Evolutionary conservation across 2,113 vertebrate species (phyloP).

Genomic region (Neogobius melanostomus): DNA sequence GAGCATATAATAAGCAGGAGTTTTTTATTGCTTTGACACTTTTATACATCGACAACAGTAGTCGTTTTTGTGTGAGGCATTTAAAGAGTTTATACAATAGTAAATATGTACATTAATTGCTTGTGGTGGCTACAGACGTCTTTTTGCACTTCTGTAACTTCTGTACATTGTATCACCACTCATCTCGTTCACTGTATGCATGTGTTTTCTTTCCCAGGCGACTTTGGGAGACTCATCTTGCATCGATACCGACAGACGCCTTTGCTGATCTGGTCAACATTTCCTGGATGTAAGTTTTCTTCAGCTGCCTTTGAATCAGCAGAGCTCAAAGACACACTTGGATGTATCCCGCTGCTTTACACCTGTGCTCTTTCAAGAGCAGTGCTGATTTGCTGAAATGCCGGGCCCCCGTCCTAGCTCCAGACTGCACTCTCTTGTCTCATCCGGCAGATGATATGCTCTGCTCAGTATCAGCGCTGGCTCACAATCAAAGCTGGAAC

Average conservation of each 20-base stretch:
- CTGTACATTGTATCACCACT: too few relatives aligned
- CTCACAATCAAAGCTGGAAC: constrained; percentile 61
- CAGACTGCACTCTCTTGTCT: constrained; percentile 20
- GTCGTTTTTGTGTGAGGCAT: too few relatives aligned
- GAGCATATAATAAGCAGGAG: too few relatives aligned
- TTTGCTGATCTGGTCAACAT: constrained; percentile 90
- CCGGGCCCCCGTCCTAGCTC: constrained; percentile 2
- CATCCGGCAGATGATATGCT: constrained; percentile 44
- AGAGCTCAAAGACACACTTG: not conserved
- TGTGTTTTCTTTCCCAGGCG: constrained; percentile 72
- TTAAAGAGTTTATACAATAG: too few relatives aligned
- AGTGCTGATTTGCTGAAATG: constrained; percentile 1
- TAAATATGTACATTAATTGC: too few relatives aligned
- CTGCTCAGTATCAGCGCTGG: constrained; percentile 57
- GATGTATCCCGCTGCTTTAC: constrained; percentile 6
- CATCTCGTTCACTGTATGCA: too few relatives aligned
- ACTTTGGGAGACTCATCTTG: constrained; percentile 87
- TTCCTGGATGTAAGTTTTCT: constrained; percentile 90
- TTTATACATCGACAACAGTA: too few relatives aligned
- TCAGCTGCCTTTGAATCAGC: not conserved
- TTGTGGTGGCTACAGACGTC: too few relatives aligned
- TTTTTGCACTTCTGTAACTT: too few relatives aligned
- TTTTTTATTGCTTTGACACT: too few relatives aligned
- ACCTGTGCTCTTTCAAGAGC: constrained; percentile 39
- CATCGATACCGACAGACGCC: constrained; percentile 79